Conservation (phyloP, 2,797 vertebrate species). For the Ptychadena robeensis region DNA sequence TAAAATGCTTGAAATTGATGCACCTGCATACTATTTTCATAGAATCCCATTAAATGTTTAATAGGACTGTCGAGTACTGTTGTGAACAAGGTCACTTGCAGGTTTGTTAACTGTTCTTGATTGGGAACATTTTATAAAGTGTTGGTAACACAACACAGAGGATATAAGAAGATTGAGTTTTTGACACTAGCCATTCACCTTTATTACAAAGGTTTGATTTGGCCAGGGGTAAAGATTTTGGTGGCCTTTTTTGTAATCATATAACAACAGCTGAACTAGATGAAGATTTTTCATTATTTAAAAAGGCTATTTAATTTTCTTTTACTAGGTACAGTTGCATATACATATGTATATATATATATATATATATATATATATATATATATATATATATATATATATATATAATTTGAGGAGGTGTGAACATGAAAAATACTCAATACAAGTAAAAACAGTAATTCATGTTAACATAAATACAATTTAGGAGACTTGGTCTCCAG, state of each 20-base stretch:
- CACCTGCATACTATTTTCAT: conserved; percentile 65
- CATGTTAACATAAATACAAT: not conserved
- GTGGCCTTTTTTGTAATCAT: not conserved
- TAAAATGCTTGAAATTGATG: conserved; percentile 63
- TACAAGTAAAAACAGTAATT: not conserved
- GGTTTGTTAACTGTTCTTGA: conserved; percentile 64
- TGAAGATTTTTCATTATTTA: not conserved
- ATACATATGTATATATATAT: not conserved
- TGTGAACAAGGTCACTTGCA: conserved; percentile 59
- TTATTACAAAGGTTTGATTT: not conserved
- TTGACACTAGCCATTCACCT: conserved; percentile 60
- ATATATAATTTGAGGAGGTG: not conserved
- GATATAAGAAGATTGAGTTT: conserved; percentile 60
- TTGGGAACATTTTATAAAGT: conserved; percentile 68
- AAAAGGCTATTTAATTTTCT: not conserved
- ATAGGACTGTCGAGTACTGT: conserved; percentile 59
- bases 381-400: not conserved
- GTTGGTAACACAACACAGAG: conserved; percentile 66
- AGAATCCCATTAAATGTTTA: conserved; percentile 68
- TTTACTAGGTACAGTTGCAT: not conserved
- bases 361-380: not conserved
- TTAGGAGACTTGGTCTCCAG: not conserved
- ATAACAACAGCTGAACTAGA: not conserved
- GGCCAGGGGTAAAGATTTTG: not conserved
- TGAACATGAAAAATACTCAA: not conserved